Percentiles rank a stretch among this genome's conserved stretches.
These are phyloP conservation scores for Pampus argenteus DNA, from an alignment of 2,797 vertebrate genomes.

Conservation along the genomic window DNA sequence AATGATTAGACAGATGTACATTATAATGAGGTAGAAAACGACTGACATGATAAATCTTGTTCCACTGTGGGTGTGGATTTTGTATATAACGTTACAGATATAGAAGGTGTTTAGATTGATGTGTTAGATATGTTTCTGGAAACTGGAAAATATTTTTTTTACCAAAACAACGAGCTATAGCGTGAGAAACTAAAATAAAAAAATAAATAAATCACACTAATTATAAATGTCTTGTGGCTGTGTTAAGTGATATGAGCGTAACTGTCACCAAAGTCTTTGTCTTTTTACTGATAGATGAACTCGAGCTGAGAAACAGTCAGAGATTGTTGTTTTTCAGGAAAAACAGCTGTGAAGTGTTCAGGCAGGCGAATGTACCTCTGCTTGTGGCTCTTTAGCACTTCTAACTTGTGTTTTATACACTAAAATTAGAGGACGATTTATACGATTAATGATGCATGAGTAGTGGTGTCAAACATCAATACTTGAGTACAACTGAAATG, in stretches of 20 bases:
- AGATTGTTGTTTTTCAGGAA: neutral
- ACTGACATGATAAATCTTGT: neutral
- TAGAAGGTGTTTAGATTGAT: neutral
- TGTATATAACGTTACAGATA: neutral
- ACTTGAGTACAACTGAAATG: neutral
- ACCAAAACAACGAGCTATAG: slow-evolving; percentile 17
- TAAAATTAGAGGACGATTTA: neutral
- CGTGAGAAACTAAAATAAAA: slow-evolving; percentile 1
- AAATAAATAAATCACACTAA: too few relatives aligned
- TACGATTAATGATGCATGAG: neutral
- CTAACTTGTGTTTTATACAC: neutral
- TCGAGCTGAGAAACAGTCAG: neutral
- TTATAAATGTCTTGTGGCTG: too few relatives aligned
- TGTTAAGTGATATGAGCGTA: neutral
- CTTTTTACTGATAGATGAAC: slow-evolving; percentile 6
- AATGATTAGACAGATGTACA: neutral
- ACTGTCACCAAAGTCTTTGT: neutral
- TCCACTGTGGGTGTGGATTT: slow-evolving; percentile 24
- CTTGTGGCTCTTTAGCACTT: neutral
- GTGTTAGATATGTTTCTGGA: neutral
- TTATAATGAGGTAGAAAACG: neutral
- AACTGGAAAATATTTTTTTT: slow-evolving; percentile 33
- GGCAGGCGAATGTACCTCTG: neutral
- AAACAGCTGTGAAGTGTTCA: slow-evolving; percentile 3
- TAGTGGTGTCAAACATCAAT: neutral